A percentile compares a stretch with the other conserved stretches of the same genome.
Conservation (phyloP, 2,888 invertebrate species). For the Cephonodes hylas region DNA sequence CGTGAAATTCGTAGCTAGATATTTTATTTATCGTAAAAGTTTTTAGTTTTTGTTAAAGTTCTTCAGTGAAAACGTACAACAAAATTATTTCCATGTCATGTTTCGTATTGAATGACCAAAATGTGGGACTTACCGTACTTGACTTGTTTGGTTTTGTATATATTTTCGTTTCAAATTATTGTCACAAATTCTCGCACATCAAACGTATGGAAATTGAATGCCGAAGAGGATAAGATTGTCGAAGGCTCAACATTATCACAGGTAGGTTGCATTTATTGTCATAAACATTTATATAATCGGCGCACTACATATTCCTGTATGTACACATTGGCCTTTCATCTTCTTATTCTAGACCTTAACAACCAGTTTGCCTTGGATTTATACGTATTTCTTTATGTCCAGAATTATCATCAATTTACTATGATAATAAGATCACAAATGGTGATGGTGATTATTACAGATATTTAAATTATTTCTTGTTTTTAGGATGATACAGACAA, state of each 20-base stretch:
- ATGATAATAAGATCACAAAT: not conserved
- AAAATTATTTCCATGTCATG: constrained; percentile 57
- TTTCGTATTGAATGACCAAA: constrained; percentile 55
- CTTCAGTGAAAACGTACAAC: constrained; percentile 33
- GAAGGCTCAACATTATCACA: constrained; percentile 82
- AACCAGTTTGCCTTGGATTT: constrained; percentile 44
- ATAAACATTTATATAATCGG: constrained; percentile 63
- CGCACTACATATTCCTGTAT: constrained; percentile 38
- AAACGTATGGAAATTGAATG: constrained; percentile 90
- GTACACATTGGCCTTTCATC: constrained; percentile 37
- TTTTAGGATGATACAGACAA: constrained; percentile 72
- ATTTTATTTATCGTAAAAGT: not conserved
- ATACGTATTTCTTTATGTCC: constrained; percentile 23
- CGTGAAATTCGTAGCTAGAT: constrained; percentile 15
- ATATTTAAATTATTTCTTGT: not conserved
- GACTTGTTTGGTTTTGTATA: constrained; percentile 84
- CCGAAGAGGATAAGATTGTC: constrained; percentile 87
- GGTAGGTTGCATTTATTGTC: constrained; percentile 57
- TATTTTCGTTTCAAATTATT: constrained; percentile 86
- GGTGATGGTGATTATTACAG: not conserved
- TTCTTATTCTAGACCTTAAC: constrained; percentile 31
- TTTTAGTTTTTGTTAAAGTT: constrained; percentile 44
- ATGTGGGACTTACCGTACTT: constrained; percentile 82
- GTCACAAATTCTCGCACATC: constrained; percentile 90
- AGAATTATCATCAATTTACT: not conserved